Conservation (phyloP, 2,888 invertebrate genomes). For the Prostheceraeus crozeri region DNA sequence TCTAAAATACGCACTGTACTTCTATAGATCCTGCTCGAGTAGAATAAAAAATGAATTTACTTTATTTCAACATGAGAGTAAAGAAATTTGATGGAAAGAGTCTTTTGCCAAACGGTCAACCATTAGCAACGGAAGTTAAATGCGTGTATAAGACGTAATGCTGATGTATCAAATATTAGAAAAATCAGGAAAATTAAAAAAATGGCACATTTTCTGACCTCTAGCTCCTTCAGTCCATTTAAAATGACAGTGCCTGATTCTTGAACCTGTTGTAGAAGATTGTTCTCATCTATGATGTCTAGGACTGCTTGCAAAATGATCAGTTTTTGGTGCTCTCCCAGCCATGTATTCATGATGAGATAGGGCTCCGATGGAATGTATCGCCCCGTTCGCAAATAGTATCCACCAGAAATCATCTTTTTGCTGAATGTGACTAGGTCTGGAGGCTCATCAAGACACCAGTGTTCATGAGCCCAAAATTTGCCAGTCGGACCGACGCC, state of each 20-base stretch:
- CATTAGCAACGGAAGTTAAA: too few species aligned
- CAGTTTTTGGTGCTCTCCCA: conserved; percentile 92
- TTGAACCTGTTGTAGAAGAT: conserved; percentile 68
- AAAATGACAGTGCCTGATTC: conserved; percentile 63
- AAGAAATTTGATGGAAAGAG: too few species aligned
- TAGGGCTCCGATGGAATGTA: conserved; percentile 68
- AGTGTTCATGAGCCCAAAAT: conserved; percentile 94
- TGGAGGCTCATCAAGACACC: conserved; percentile 73
- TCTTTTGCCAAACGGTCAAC: too few species aligned
- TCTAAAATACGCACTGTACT: too few species aligned
- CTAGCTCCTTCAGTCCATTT: conserved; percentile 57
- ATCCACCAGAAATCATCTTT: conserved; percentile 92
- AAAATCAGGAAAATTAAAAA: too few species aligned
- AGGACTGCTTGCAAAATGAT: conserved; percentile 74
- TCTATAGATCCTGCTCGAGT: too few species aligned
- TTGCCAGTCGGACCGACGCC: conserved; percentile 91
- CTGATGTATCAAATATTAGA: too few species aligned
- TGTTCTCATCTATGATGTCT: conserved; percentile 71
- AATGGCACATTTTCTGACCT: too few species aligned
- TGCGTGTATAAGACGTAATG: too few species aligned
- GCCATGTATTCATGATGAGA: conserved; percentile 96
- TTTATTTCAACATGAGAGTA: too few species aligned
- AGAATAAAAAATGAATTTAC: too few species aligned
- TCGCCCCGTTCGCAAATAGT: conserved; percentile 71
- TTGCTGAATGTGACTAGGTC: conserved; percentile 95